Evolutionary conservation across 2,113 vertebrate genomes (phyloP).

Genomic region (Paraplagusia blochii): DNA sequence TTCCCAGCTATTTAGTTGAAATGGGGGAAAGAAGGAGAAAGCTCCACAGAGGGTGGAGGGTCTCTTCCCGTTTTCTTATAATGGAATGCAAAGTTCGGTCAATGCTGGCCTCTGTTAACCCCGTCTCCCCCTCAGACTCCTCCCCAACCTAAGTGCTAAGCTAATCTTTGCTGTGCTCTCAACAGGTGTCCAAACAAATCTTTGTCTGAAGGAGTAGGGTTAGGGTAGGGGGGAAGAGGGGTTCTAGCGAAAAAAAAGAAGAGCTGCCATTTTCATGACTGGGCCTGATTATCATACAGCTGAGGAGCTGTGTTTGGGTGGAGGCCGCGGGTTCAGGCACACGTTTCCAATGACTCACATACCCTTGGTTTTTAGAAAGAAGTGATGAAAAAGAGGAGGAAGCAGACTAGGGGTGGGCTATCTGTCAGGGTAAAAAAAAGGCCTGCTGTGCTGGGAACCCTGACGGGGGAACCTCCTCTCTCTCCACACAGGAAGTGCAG

Average conservation of each 20-base stretch:
- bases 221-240: constrained; percentile 48
- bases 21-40: constrained; percentile 27
- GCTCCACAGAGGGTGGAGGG: constrained; percentile 26
- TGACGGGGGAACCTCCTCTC: constrained; percentile 58
- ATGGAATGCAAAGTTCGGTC: constrained; percentile 79
- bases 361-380: constrained; percentile 76
- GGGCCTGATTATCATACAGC: constrained; percentile 89
- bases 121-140: constrained; percentile 50
- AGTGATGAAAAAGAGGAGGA: constrained; percentile 55
- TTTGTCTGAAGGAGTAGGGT: constrained; percentile 78
- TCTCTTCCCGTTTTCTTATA: constrained; percentile 65
- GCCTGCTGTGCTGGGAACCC: constrained; percentile 54
- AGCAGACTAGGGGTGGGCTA: constrained; percentile 38
- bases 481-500: constrained; percentile 66
- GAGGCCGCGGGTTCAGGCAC: constrained; percentile 63
- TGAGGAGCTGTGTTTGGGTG: constrained; percentile 74
- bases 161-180: constrained; percentile 77
- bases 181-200: constrained; percentile 91
- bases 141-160: constrained; percentile 55
- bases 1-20: constrained; percentile 49
- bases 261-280: constrained; percentile 78
- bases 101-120: constrained; percentile 80
- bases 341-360: constrained; percentile 75
- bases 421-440: constrained; percentile 70
- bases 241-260: constrained; percentile 71